Evolutionary conservation across 2,797 vertebrate species (phyloP).

Genomic region (Stomatorhinus walkeri): DNA sequence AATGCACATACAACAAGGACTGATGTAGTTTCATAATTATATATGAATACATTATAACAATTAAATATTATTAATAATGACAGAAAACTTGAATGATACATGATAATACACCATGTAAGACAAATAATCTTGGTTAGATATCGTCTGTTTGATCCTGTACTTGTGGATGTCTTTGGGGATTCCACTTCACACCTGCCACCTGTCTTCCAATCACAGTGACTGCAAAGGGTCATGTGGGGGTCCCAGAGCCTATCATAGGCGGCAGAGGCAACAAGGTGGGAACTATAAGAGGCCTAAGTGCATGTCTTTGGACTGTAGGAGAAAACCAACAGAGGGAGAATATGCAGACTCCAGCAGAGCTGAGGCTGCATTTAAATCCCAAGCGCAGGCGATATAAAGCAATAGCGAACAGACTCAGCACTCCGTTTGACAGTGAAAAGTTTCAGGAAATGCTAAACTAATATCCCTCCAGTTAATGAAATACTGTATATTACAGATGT

Average conservation of each 20-base stretch:
- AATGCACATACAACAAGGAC: neutral
- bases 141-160: neutral
- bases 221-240: neutral
- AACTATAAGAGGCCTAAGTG: neutral
- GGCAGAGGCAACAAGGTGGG: neutral
- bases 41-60: neutral
- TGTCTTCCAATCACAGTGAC: neutral
- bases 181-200: neutral
- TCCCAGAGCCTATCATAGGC: neutral
- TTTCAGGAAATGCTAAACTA: neutral
- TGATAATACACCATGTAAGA: neutral
- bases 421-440: neutral
- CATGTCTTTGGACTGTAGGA: neutral
- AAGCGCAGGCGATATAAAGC: neutral
- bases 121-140: neutral
- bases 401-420: neutral
- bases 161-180: neutral
- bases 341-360: neutral
- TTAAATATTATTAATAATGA: neutral
- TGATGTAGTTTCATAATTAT: neutral
- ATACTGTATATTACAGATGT: neutral
- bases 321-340: neutral
- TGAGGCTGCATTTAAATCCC: neutral
- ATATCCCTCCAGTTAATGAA: neutral
- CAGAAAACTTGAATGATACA: neutral